phyloP scores from a whole-genome alignment of 2,888 invertebrate species.

The Trypoxylon attenuatum region DNA sequence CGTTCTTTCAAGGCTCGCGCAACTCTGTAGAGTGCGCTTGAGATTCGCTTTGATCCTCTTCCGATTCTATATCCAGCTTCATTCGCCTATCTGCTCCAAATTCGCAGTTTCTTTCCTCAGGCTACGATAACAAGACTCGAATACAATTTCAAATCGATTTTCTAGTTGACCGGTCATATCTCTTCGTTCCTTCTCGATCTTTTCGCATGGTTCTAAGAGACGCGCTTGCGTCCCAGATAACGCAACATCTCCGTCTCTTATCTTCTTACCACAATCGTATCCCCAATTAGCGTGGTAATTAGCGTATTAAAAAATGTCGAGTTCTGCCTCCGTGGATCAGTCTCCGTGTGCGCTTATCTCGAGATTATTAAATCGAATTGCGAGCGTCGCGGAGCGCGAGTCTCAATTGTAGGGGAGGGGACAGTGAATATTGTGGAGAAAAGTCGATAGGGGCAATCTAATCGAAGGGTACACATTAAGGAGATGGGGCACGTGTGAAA shows the following conservation, averaged over 20 bases:
- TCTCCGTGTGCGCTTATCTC: conserved; percentile 9
- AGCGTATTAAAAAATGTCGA: conserved; percentile 35
- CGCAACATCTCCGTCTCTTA: conserved; percentile 30
- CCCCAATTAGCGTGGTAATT: conserved; percentile 49
- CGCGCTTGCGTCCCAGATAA: conserved; percentile 35
- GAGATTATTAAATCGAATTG: conserved; percentile 32
- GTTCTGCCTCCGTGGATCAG: conserved; percentile 7
- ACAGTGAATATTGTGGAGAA: conserved; percentile 1
- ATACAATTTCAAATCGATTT: too few species aligned
- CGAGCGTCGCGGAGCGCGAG: background rate
- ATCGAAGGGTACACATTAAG: conserved; percentile 44
- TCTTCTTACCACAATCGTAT: conserved; percentile 32
- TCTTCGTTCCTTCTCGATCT: too few species aligned
- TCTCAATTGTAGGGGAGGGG: too few species aligned
- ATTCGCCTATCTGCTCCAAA: too few species aligned
- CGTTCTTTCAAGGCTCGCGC: too few species aligned
- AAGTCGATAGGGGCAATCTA: conserved; percentile 52
- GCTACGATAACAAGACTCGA: too few species aligned
- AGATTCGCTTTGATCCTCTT: background rate
- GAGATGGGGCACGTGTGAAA: conserved; percentile 62
- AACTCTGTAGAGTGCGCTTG: too few species aligned
- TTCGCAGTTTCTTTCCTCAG: too few species aligned
- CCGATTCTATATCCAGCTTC: too few species aligned
- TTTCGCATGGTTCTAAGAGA: too few species aligned
- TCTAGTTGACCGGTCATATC: too few species aligned